Evolutionary conservation across 1,140 invertebrate genomes (phyloP).

Genomic region (Vanessa atalanta): DNA sequence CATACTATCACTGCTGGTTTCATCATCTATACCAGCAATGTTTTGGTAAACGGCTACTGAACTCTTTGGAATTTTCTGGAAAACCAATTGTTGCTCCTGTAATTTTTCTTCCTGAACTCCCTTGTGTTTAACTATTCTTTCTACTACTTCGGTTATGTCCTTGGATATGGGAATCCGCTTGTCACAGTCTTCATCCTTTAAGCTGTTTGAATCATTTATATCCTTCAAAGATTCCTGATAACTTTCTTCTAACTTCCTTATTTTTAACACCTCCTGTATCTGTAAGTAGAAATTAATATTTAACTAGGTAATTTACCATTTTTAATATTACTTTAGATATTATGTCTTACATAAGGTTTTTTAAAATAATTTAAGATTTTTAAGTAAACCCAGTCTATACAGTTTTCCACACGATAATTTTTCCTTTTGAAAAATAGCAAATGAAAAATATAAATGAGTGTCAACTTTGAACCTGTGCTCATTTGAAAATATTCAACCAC

Average conservation of each 20-base stretch:
- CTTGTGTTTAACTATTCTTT: constrained; percentile 73
- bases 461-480: no score
- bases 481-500: no score
- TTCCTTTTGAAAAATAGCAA: no score
- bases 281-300: constrained; percentile 46
- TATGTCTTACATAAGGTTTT: no score
- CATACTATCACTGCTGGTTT: constrained; percentile 64
- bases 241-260: constrained; percentile 67
- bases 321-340: constrained; percentile 11
- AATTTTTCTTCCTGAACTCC: constrained; percentile 42
- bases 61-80: constrained; percentile 80
- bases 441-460: no score
- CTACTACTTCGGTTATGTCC: constrained; percentile 82
- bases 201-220: constrained; percentile 34
- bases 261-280: constrained; percentile 69
- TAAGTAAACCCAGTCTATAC: no score
- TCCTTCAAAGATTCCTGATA: constrained; percentile 69
- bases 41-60: constrained; percentile 80
- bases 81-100: constrained; percentile 59
- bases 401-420: no score
- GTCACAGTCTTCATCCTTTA: constrained; percentile 58
- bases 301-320: not conserved
- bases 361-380: no score
- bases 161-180: constrained; percentile 80
- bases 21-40: constrained; percentile 47